A percentile compares a stretch with the other conserved stretches of the same genome.
Conservation (phyloP, 2,797 vertebrate genomes). For the Cichlasoma orientale region DNA sequence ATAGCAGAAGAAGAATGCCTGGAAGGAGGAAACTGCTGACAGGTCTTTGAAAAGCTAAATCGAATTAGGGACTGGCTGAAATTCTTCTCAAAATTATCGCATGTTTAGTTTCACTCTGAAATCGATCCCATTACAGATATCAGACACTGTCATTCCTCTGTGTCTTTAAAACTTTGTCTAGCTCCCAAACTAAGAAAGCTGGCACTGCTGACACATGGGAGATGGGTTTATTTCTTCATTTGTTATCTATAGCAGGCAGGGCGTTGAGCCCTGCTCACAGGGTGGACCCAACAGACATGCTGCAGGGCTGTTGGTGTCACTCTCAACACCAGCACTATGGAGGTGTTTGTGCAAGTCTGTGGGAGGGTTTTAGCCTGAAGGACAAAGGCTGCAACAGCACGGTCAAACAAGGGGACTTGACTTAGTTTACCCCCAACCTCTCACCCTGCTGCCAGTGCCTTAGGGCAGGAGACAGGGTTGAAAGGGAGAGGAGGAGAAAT, state of each 20-base stretch:
- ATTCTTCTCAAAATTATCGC: background rate
- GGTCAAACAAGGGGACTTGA: constrained; percentile 51
- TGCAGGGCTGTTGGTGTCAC: background rate
- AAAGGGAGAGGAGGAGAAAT: background rate
- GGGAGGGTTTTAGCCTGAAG: constrained; percentile 24
- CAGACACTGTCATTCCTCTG: background rate
- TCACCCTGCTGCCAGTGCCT: constrained; percentile 5
- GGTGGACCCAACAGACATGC: background rate
- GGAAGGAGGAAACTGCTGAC: no score
- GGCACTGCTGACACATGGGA: background rate
- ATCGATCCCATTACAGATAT: background rate
- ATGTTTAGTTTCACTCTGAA: background rate
- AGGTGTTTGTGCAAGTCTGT: background rate
- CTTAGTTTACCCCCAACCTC: constrained; percentile 6
- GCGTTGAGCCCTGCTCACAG: background rate
- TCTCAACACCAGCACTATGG: constrained; percentile 9
- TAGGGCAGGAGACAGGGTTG: constrained; percentile 9
- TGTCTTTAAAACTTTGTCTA: background rate
- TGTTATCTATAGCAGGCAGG: background rate
- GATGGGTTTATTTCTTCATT: background rate
- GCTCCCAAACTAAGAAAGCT: background rate
- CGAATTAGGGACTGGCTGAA: background rate
- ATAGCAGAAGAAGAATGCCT: background rate
- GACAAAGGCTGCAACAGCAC: constrained; percentile 26
- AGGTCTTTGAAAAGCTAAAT: background rate